Conservation (phyloP, 2,113 vertebrate species). For the Mixornis gularis region DNA sequence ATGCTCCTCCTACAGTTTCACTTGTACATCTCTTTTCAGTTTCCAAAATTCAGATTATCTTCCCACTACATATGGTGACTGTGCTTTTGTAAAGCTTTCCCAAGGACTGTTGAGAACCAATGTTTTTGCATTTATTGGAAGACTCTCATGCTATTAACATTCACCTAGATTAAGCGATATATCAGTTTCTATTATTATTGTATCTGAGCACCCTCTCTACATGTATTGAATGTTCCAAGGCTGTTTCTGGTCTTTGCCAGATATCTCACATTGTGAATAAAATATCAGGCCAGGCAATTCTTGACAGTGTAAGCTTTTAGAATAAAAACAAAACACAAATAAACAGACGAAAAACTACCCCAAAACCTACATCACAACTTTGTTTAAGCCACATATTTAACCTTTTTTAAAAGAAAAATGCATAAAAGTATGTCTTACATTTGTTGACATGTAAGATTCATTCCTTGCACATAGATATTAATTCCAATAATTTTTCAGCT, state of each 20-base stretch:
- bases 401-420: neutral
- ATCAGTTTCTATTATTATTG: neutral
- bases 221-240: too few relatives aligned
- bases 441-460: neutral
- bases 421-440: neutral
- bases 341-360: neutral
- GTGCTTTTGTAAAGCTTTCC: neutral
- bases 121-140: neutral
- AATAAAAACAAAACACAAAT: neutral
- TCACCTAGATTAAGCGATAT: neutral
- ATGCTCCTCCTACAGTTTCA: neutral
- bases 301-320: neutral
- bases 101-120: neutral
- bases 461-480: neutral
- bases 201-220: neutral
- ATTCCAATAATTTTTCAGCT: neutral
- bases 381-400: neutral
- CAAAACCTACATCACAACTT: neutral
- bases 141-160: neutral
- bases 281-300: neutral
- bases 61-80: rapidly evolving
- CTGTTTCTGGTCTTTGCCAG: neutral
- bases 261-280: neutral
- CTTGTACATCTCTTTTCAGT: neutral
- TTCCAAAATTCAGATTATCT: neutral